Base-by-base conservation (phyloP, 2,797 vertebrate genomes). In the Anguilla obscura region DNA sequence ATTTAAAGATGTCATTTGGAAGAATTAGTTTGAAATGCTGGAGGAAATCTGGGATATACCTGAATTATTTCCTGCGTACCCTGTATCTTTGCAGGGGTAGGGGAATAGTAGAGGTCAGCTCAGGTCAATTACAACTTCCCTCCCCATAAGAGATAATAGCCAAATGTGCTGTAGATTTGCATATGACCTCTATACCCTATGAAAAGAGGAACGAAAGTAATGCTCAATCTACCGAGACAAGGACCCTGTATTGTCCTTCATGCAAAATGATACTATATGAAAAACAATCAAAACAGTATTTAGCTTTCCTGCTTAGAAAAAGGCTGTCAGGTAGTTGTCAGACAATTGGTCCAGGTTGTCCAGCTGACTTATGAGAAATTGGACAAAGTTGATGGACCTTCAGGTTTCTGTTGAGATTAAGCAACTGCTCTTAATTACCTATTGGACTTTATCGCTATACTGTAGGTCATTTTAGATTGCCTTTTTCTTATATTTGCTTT, bases 141-240 rank as follows among this genome's bases (percentile, higher is more conserved):
- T 85, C 52, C 24, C 52, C 74, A 54, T 27, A 89, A 91, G 88
- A 88, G 91, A 91, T 91, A 88, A 89, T 85, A 87, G 85, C 66
- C 86, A 90, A 88, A 90, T 76, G 58, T 63, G 88, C 27, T 21
- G 82, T 45, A 80, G 87, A 91, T 90, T 91, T 91, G 87, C 87
- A 88, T 89, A 30, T 79, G 40, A 27, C 66, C 82, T 58, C 50
- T 79, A 33, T 40, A 76, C 40, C 87, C 27, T 40, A 40, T n/a
- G n/a, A 82, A 10, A 54, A 58, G 83, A 91, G 88, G 85, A 90
- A 80, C 76, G 52, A 74, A 8, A 52, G 33, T 48, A 24, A 50
- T 58, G 2, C 74, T 76, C 74, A 36, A 21, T 40, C 14, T 16
- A 40, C 3, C 30, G 14, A 12, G 21, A 27, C 33, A 24, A 80